Conservation (phyloP, 1,140 invertebrate species). For the Sycobia sp. region DNA sequence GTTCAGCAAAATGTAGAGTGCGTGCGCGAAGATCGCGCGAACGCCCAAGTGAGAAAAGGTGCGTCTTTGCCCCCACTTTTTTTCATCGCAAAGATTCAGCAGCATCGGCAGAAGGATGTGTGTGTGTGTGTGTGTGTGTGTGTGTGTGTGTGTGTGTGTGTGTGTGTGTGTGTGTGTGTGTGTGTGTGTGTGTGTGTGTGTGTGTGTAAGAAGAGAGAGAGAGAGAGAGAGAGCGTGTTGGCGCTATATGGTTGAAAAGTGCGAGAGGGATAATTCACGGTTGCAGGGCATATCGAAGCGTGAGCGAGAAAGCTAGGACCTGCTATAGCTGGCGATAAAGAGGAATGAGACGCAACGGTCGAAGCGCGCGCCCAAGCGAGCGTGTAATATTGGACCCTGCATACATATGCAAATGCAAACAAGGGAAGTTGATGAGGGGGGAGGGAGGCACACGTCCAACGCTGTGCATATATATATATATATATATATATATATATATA, state of each 20-base stretch:
- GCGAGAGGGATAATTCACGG: conserved; percentile 17
- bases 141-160: too few relatives aligned
- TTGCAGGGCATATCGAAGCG: too few relatives aligned
- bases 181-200: too few relatives aligned
- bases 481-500: too few relatives aligned
- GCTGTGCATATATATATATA: too few relatives aligned
- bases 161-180: too few relatives aligned
- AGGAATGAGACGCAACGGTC: not conserved
- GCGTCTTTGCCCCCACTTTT: not conserved
- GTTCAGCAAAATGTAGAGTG: not conserved
- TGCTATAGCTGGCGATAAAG: not conserved
- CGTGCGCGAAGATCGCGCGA: too few relatives aligned
- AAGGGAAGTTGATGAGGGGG: not conserved
- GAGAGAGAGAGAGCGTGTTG: conserved; percentile 10
- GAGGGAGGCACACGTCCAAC: too few relatives aligned
- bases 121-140: too few relatives aligned
- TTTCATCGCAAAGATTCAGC: not conserved
- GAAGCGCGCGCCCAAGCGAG: not conserved
- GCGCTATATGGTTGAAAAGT: conserved; percentile 16
- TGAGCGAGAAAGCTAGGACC: conserved; percentile 6
- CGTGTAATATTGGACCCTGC: not conserved
- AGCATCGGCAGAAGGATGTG: too few relatives aligned
- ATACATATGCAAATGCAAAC: not conserved
- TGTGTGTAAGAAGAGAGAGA: too few relatives aligned
- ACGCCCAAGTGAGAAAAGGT: too few relatives aligned